These are phyloP conservation scores for Lutraria rhynchaena DNA, from an alignment of 1,140 invertebrate species.

Conservation along the genomic window DNA sequence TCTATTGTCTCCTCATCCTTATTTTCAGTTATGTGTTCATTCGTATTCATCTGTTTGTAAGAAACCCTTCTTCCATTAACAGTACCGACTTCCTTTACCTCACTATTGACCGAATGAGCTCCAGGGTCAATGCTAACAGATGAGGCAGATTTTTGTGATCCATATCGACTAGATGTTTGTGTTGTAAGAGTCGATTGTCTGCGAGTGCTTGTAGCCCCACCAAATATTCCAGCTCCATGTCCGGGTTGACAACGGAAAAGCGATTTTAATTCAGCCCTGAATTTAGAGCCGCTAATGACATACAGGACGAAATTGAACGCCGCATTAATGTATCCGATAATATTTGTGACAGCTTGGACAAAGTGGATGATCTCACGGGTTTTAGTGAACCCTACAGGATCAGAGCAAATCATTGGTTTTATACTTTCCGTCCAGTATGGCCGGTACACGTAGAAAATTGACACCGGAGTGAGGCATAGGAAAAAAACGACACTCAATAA, in stretches of 20 bases:
- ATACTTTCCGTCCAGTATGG: conserved; percentile 12
- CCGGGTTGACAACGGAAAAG: conserved; percentile 34
- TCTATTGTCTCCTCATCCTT: too few species aligned
- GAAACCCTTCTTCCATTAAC: too few species aligned
- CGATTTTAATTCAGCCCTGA: conserved; percentile 27
- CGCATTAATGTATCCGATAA: conserved; percentile 38
- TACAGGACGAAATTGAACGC: conserved; percentile 51
- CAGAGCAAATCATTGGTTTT: background rate
- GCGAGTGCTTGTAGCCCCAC: too few species aligned
- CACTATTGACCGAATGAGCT: too few species aligned
- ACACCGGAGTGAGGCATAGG: conserved; percentile 28
- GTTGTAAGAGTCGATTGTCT: too few species aligned
- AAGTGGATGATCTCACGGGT: background rate
- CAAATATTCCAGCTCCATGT: too few species aligned
- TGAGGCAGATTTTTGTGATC: too few species aligned
- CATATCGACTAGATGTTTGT: too few species aligned
- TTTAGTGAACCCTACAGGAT: background rate
- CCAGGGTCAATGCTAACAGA: too few species aligned
- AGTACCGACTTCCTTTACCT: too few species aligned
- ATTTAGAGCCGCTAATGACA: conserved; percentile 45
- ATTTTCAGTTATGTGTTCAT: too few species aligned
- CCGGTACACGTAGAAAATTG: conserved; percentile 31
- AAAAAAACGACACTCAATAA: conserved; percentile 36
- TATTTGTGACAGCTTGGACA: conserved; percentile 1
- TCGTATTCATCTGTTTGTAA: too few species aligned